Base-by-base conservation (phyloP, 1,140 invertebrate genomes). In the Conopomorpha cramerella region DNA sequence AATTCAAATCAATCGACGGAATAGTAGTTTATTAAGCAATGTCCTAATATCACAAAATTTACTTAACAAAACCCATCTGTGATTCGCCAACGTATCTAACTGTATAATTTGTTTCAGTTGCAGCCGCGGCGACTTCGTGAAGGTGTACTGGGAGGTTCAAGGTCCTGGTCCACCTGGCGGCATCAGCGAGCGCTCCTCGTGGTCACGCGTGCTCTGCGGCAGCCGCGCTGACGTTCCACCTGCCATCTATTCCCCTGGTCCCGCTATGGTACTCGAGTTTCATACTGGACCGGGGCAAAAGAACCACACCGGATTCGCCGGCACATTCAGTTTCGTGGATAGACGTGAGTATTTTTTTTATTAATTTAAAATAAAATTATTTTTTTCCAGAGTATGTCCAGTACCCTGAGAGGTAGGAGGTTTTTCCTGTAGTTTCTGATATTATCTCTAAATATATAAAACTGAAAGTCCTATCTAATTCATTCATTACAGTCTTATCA, bases 241-340 rank as follows among this genome's bases (percentile, higher is more conserved):
- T 46, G 84, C 86, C 4, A 77, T 91, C 39, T 93, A 91, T 77
- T 92, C 90, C n/a, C 89, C 89, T 1, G 85, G 86, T 36, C 84
- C 87, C 0, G 84, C 82, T n/a, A 78, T 93, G 17, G 86, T 93
- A 23, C 77, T 94, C 43, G 90, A 94, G 63, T 89, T 93, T 58
- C 91, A 93, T 53, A 82, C 86, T 2, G 81, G 82, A 46, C 66
- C 78, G 27, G 51, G 45, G 36, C 54, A 55, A 26, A 67, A 51
- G 16, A 90, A 89, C 57, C 81, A 84, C 36, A 85, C 84, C 1
- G 90, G 91, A 28, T 93, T 92, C 59, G 79, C 84, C 8, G 91
- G 91, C 23, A 86, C 84, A 27, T 93, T 90, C 74, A 83, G 81
- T 42, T 93, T 92, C 77, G 85, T 92, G 62, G 86, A 92, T 64